Evolutionary conservation across 2,888 invertebrate species (phyloP).

Genomic region (Caenorhabditis imperialis): DNA sequence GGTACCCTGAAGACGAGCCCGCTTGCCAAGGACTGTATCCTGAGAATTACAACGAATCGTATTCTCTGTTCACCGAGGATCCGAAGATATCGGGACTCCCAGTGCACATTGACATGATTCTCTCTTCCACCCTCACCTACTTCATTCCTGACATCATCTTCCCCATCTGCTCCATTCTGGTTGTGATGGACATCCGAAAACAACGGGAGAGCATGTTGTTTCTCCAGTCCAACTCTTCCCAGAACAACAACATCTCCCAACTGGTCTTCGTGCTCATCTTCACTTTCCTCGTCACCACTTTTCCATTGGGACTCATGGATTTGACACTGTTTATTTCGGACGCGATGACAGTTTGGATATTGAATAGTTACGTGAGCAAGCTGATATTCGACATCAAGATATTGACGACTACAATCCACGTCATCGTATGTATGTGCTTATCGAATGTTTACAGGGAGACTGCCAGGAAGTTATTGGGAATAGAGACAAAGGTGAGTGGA

Average conservation of each 20-base stretch:
- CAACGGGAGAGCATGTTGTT: neutral
- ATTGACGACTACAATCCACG: conserved; percentile 9
- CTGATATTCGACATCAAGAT: neutral
- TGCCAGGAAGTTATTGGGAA: neutral
- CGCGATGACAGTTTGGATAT: no score
- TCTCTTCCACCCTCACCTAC: no score
- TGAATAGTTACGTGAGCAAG: neutral
- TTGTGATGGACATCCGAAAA: neutral
- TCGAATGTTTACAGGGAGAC: conserved; percentile 5
- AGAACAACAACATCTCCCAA: neutral
- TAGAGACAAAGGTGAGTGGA: neutral
- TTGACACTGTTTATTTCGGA: no score
- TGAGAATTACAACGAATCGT: no score
- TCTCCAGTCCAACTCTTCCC: neutral
- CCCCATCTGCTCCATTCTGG: neutral
- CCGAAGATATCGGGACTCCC: no score
- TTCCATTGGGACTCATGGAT: neutral
- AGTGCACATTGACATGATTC: no score
- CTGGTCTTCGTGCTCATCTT: neutral
- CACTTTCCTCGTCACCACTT: conserved; percentile 2
- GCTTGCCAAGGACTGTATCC: no score
- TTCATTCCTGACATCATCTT: no score
- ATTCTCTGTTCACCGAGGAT: no score
- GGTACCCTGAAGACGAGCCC: no score
- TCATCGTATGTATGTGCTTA: neutral